Base-by-base conservation (phyloP, 1,140 invertebrate genomes). In the Zaprionus kolodkinae region DNA sequence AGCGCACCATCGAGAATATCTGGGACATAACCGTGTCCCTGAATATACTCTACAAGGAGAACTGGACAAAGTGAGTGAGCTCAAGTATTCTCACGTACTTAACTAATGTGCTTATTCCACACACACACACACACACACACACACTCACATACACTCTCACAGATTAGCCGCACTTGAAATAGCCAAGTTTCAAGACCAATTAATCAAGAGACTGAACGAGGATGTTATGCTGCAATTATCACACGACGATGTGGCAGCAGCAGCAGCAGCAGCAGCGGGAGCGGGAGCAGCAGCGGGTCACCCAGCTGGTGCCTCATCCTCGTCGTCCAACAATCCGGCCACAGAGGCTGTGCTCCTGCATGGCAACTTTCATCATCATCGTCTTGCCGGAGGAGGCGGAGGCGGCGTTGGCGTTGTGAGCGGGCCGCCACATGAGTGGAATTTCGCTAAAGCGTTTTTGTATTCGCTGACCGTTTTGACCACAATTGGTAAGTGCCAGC, bases 401-500 rank as follows among this genome's bases (percentile, higher is more conserved):
- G 84, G 12, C 38, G 38, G 38, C n/a, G 38, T 40, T 6, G 38
- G 38, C 38, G 13, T 3, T 30, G 27, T 30, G 27, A 80, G 77
- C 33, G 85, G 85, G 72, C 92, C 95, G 61, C 93, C 95, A 30
- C 95, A 96, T 89, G 96, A 97, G 86, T 99, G 97, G 97, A 98
- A 96, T 83, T 97, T 99, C 89, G 97, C 97, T 25, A 97, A 97
- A 91, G 97, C 98, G 13, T 99, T 99, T 93, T 95, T 99, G 21
- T 99, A 99, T 93, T 99, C 98, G 13, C 94, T 99, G 60, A 99
- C 98, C 17, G 97, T 99, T 55, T 95, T 99, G 40, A 99, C 98
- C 4, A 99, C 98, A 69, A 99, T 99, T 91, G 98, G 98, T 99
- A 94, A 96, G 96, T 95, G 59, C 85, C 79, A 43, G 6, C 36